phyloP scores from a whole-genome alignment of 2,113 vertebrate genomes.

The Guaruba guarouba region DNA sequence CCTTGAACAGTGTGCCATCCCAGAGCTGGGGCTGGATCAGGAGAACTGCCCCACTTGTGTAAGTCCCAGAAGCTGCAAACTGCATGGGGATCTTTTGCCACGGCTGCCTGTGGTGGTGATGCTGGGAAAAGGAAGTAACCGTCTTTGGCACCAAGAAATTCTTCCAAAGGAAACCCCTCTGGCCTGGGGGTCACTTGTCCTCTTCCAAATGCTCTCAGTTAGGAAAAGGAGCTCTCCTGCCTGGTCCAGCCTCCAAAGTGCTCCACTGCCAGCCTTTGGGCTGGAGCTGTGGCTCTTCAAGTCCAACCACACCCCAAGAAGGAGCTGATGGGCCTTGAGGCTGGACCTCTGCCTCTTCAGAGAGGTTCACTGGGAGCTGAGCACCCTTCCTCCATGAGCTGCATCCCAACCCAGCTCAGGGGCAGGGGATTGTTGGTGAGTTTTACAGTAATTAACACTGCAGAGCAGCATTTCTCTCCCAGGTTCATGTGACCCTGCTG shows the following conservation, averaged over 20 bases:
- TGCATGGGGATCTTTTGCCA: accelerated
- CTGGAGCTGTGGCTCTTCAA: background rate
- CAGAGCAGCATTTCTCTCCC: background rate
- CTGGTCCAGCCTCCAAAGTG: background rate
- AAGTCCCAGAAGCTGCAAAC: background rate
- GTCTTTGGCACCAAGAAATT: background rate
- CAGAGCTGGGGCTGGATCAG: background rate
- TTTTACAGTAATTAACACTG: background rate
- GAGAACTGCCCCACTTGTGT: accelerated
- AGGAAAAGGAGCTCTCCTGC: background rate
- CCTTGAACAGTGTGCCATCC: background rate
- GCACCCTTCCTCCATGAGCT: background rate
- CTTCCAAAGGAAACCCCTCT: background rate
- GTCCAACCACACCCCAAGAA: background rate
- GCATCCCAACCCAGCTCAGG: background rate
- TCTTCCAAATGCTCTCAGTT: background rate
- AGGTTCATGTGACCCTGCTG: background rate
- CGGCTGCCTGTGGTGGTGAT: background rate
- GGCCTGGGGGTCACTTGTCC: background rate
- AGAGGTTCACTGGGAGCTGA: background rate
- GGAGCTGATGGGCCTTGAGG: background rate
- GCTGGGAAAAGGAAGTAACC: background rate
- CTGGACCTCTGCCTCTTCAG: background rate
- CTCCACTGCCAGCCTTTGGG: background rate
- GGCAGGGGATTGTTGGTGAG: accelerated